These are phyloP conservation scores for Ptilonorhynchus violaceus DNA, from an alignment of 2,113 vertebrate species.

Conservation along the genomic window DNA sequence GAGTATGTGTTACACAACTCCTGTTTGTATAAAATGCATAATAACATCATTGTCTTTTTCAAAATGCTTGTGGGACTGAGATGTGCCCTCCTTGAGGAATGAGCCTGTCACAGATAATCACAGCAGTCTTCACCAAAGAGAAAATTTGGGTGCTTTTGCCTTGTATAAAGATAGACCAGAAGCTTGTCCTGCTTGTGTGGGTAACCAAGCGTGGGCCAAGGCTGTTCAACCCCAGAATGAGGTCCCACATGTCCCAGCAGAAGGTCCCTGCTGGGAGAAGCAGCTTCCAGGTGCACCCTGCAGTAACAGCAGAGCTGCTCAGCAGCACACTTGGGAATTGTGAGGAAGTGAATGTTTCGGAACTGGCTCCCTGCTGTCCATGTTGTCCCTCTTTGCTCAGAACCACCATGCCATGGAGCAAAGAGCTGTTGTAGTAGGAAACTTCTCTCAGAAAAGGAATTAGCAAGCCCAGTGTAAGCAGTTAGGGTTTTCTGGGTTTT, in stretches of 20 bases:
- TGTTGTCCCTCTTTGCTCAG: background rate
- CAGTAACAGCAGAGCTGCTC: background rate
- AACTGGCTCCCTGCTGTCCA: background rate
- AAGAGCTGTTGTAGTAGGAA: background rate
- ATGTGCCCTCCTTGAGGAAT: background rate
- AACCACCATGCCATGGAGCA: background rate
- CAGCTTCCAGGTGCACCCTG: background rate
- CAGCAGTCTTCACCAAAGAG: background rate
- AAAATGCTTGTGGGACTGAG: background rate
- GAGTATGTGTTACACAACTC: background rate
- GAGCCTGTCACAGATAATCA: background rate
- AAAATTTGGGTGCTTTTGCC: background rate
- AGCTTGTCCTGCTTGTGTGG: background rate
- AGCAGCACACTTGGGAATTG: fast-evolving
- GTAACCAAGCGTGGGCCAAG: background rate
- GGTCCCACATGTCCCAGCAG: background rate
- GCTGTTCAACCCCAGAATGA: background rate
- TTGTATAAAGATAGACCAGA: background rate
- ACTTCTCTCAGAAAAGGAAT: background rate
- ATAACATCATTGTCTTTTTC: background rate
- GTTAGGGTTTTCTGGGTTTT: background rate
- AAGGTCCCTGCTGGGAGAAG: background rate
- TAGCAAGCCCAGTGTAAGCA: background rate
- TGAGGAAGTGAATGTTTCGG: fast-evolving
- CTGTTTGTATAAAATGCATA: background rate